Evolutionary conservation across 1,140 invertebrate species (phyloP).

Genomic region (Batillaria attramentaria): DNA sequence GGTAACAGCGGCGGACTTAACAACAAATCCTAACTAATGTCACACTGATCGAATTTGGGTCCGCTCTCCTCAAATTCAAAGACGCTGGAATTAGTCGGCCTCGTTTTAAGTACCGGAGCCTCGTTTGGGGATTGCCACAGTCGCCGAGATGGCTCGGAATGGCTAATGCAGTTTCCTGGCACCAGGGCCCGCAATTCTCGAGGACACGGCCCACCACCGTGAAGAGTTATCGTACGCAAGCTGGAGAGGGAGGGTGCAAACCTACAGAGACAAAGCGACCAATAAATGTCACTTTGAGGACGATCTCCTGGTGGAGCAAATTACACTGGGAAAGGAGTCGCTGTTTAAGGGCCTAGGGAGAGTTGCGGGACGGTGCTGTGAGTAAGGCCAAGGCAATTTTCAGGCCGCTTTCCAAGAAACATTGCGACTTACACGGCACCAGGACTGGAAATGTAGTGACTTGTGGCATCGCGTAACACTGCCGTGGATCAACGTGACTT

Average conservation of each 20-base stretch:
- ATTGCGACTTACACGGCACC: too few species aligned
- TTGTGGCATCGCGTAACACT: too few species aligned
- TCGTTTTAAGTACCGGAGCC: slow-evolving; percentile 24
- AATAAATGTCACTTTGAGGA: background rate
- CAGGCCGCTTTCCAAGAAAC: background rate
- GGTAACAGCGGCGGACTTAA: too few species aligned
- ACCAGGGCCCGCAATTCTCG: background rate
- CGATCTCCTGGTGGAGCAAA: background rate
- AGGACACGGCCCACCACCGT: background rate
- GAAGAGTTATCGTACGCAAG: background rate
- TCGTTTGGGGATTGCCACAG: background rate
- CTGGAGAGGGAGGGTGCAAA: background rate
- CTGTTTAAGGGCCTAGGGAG: slow-evolving; percentile 3
- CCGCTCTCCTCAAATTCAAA: slow-evolving; percentile 6
- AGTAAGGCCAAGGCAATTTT: background rate
- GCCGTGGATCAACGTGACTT: too few species aligned
- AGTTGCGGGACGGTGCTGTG: background rate
- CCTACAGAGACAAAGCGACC: slow-evolving; percentile 7
- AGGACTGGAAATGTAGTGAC: too few species aligned
- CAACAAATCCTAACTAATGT: slow-evolving; percentile 14
- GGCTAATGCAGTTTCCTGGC: slow-evolving; percentile 22
- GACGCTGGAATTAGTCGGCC: slow-evolving; percentile 24
- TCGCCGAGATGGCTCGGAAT: background rate
- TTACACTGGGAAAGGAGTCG: slow-evolving; percentile 5
- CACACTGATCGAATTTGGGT: slow-evolving; percentile 3